Evolutionary conservation across 1,140 invertebrate species (phyloP).

Genomic region (Plutomurus gul): DNA sequence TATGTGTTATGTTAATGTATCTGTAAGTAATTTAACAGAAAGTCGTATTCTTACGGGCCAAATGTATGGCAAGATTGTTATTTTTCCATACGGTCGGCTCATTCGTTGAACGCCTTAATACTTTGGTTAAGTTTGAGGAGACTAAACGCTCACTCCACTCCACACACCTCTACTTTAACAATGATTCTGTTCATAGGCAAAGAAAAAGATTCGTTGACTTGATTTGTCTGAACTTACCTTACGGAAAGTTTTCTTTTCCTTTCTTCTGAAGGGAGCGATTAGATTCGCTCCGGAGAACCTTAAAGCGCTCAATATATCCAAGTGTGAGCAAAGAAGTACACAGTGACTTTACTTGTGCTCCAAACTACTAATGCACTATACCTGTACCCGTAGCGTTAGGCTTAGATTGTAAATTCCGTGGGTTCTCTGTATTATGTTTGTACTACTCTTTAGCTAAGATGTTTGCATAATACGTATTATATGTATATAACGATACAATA

Average conservation of each 20-base stretch:
- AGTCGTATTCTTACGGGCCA: not conserved
- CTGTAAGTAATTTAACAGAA: not conserved
- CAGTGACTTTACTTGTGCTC: not conserved
- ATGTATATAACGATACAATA: not conserved
- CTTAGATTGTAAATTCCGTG: too few relatives aligned
- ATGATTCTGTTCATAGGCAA: not conserved
- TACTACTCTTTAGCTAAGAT: too few relatives aligned
- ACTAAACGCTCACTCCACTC: not conserved
- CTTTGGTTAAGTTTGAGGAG: not conserved
- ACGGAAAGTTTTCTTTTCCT: constrained; percentile 12
- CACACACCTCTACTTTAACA: too few relatives aligned
- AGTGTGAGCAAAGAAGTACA: not conserved
- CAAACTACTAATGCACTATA: too few relatives aligned
- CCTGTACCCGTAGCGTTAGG: too few relatives aligned
- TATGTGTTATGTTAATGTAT: not conserved
- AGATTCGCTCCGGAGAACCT: constrained; percentile 18
- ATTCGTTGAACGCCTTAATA: constrained; percentile 10
- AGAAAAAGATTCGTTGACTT: constrained; percentile 14
- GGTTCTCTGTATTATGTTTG: too few relatives aligned
- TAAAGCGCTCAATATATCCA: not conserved
- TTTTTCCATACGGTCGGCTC: constrained; percentile 29
- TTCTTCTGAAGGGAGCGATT: constrained; percentile 16
- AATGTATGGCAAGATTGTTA: constrained; percentile 10
- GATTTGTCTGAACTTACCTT: not conserved
- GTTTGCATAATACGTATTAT: too few relatives aligned